Evolutionary conservation across 2,113 vertebrate genomes (phyloP), one percentile per base, ranked within the genome.

Genomic region (Elgaria multicarinata): DNA sequence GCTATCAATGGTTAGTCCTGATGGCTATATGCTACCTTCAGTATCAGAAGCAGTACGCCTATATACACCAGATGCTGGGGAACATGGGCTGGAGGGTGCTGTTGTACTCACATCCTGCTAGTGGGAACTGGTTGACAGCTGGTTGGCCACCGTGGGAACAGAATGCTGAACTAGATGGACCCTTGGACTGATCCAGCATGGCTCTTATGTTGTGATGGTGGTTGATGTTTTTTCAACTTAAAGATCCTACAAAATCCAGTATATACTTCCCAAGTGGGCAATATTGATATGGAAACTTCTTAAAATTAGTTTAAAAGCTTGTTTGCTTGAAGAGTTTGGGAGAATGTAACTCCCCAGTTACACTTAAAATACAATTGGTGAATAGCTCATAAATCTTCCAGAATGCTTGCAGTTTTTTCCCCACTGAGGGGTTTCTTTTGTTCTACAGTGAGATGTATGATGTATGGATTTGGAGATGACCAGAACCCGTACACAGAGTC

Each of bases 401-500:
- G 7, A 18, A 4, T 46, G 26, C 31, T n/a, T 82, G 1, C 69
- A 83, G 44, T 89, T 8, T 12, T 28, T 74, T n/a, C 12, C 53
- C 39, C 33, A 62, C 39, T 50, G 7, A 62, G 9, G 6, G 0
- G 86, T n/a, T 0, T 83, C 3, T 18, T 85, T 85, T 89, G 50
- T 89, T 94, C 88, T 87, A 62, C 95, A 98, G 98, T 99, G 33
- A 97, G 99, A 2, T 99, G 99, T 90, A 99, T 99, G 99, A 99
- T 99, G 99, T 99, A 99, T 93, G 99, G 99, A 3, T 99, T 99
- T 0, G 99, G 99, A 14, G 99, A 99, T 76, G 99, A 99, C 95
- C 99, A 99, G 97, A 99, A 99, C 94, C 99, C 99, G 55, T 99
- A 99, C 83, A 99, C 99, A 3, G 99, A 99, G 87, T 99, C 99